These are phyloP conservation scores for Philopedon plagiatum DNA, from an alignment of 2,888 invertebrate genomes.

Conservation along the genomic window DNA sequence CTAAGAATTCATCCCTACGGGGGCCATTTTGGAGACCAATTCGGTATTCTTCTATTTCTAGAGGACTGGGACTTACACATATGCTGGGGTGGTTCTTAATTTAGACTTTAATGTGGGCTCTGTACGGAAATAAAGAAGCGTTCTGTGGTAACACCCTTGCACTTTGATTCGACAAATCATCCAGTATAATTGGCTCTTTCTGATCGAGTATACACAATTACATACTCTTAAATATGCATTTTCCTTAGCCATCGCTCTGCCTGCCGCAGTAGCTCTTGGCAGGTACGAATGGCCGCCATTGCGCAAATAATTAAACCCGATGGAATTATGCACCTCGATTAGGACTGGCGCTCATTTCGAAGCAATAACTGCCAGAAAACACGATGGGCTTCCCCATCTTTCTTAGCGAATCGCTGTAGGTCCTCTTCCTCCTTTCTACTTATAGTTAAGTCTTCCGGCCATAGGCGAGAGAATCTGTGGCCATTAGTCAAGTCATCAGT, in stretches of 20 bases:
- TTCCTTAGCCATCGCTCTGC: constrained; percentile 27
- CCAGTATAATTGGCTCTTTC: constrained; percentile 37
- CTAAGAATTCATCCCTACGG: too few relatives aligned
- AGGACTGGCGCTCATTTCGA: constrained; percentile 38
- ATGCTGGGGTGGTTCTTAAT: too few relatives aligned
- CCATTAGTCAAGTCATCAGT: too few relatives aligned
- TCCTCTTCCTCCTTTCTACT: constrained; percentile 23
- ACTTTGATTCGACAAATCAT: constrained; percentile 52
- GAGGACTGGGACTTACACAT: too few relatives aligned
- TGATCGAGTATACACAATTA: constrained; percentile 40
- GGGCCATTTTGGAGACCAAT: too few relatives aligned
- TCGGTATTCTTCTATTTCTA: too few relatives aligned
- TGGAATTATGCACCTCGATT: constrained; percentile 43
- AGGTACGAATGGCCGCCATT: constrained; percentile 41
- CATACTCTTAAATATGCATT: constrained; percentile 46
- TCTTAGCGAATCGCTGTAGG: constrained; percentile 9
- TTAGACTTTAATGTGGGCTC: too few relatives aligned
- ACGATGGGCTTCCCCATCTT: constrained; percentile 33
- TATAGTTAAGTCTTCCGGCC: too few relatives aligned
- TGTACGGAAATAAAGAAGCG: constrained; percentile 39
- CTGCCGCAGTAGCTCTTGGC: constrained; percentile 38
- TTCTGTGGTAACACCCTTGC: constrained; percentile 47
- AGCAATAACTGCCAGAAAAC: constrained; percentile 36
- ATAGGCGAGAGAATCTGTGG: too few relatives aligned
- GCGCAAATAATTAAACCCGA: constrained; percentile 44